These are phyloP conservation scores for Rhagophthalmus giganteus DNA, from an alignment of 2,888 invertebrate species.

Conservation along the genomic window DNA sequence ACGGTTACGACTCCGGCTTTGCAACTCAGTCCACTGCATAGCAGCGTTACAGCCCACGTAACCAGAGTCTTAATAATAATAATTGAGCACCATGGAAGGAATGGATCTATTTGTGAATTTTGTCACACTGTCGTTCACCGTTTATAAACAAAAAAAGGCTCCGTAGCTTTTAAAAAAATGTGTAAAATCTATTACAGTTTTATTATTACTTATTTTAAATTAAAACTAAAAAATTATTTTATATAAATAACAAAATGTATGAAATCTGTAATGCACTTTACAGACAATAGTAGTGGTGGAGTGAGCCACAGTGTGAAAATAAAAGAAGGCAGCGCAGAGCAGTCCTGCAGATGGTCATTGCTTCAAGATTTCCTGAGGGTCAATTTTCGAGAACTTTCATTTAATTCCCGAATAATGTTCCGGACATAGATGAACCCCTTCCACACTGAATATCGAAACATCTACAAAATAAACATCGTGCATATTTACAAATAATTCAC, in stretches of 20 bases:
- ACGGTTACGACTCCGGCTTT: conserved; percentile 41
- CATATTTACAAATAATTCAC: no score
- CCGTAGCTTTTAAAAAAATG: conserved; percentile 29
- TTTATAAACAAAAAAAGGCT: conserved; percentile 48
- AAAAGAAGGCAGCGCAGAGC: conserved; percentile 25
- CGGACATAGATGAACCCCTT: conserved; percentile 83
- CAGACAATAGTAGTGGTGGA: conserved; percentile 28
- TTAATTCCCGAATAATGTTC: conserved; percentile 65
- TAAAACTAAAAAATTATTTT: conserved; percentile 16
- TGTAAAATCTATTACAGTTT: conserved; percentile 1
- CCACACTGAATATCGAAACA: conserved; percentile 93
- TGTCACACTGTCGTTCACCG: conserved; percentile 34
- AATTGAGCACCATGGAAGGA: conserved; percentile 75
- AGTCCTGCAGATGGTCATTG: conserved; percentile 40
- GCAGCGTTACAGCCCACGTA: conserved; percentile 44
- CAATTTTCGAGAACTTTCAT: conserved; percentile 43
- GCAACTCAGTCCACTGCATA: conserved; percentile 46
- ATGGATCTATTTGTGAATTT: conserved; percentile 57
- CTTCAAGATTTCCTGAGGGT: conserved; percentile 47
- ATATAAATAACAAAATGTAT: conserved; percentile 19
- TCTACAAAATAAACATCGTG: no score
- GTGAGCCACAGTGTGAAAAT: conserved; percentile 39
- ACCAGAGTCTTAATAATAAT: conserved; percentile 48
- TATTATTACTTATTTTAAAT: conserved; percentile 1
- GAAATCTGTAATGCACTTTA: conserved; percentile 3